Conservation (phyloP, 2,888 invertebrate species). For the Dolomedes plantarius region DNA sequence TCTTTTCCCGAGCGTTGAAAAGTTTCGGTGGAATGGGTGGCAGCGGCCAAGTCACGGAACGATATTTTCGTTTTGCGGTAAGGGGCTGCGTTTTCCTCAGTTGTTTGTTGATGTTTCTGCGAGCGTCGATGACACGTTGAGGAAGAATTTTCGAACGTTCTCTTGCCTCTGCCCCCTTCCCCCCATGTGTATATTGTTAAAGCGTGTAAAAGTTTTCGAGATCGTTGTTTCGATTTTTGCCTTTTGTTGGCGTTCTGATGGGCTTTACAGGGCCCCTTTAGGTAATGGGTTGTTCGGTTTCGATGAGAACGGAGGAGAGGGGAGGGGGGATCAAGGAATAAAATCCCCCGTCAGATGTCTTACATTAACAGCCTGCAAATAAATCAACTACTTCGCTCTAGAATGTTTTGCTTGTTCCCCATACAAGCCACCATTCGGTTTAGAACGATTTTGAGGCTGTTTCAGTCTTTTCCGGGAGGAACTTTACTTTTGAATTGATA, state of each 20-base stretch:
- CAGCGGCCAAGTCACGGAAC: slow-evolving; percentile 10
- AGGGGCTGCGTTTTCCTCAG: not conserved
- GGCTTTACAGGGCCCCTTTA: too few relatives aligned
- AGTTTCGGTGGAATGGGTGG: slow-evolving; percentile 28
- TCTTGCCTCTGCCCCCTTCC: not conserved
- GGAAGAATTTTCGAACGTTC: slow-evolving; percentile 15
- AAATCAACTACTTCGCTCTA: too few relatives aligned
- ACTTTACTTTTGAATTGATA: too few relatives aligned
- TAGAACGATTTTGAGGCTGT: too few relatives aligned
- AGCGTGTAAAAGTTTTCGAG: not conserved
- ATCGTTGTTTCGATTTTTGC: not conserved
- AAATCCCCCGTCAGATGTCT: too few relatives aligned
- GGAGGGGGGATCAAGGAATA: too few relatives aligned
- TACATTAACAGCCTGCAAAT: too few relatives aligned
- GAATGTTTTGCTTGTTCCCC: too few relatives aligned
- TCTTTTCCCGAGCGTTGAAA: slow-evolving; percentile 57
- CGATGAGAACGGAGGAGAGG: too few relatives aligned
- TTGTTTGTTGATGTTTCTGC: slow-evolving; percentile 26
- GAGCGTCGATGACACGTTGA: slow-evolving; percentile 45
- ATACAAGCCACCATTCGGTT: too few relatives aligned
- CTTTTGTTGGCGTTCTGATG: not conserved
- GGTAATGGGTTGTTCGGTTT: too few relatives aligned
- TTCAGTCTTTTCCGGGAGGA: too few relatives aligned
- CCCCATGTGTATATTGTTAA: not conserved
- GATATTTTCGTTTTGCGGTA: slow-evolving; percentile 20